Evolutionary conservation across 2,888 invertebrate genomes (phyloP).

Genomic region (Julus scandinavius): DNA sequence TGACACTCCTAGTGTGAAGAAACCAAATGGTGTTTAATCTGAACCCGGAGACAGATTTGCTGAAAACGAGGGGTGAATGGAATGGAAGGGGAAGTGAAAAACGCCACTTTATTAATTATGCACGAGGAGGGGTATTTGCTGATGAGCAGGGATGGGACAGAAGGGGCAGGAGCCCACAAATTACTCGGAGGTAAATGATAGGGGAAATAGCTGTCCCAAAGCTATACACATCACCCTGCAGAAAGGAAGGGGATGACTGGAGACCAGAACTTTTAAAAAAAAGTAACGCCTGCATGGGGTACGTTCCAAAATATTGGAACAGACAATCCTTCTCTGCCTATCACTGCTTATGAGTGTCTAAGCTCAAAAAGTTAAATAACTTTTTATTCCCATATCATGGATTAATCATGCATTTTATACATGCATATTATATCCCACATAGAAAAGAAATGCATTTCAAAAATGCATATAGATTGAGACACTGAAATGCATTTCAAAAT

Average conservation of each 20-base stretch:
- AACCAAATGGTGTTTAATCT: conserved; percentile 19
- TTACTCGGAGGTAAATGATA: conserved; percentile 33
- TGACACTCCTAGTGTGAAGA: neutral
- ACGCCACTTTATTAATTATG: conserved; percentile 44
- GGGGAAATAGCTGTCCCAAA: conserved; percentile 29
- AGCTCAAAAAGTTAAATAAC: no score
- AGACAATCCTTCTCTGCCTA: neutral
- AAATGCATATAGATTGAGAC: no score
- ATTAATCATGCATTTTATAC: no score
- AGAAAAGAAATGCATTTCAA: no score
- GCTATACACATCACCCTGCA: neutral
- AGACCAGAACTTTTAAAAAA: neutral
- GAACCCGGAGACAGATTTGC: conserved; percentile 1
- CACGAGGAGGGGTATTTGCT: neutral
- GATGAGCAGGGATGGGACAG: conserved; percentile 37
- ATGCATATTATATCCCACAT: no score
- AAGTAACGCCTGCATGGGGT: neutral
- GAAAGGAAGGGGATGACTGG: neutral
- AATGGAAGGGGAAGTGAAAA: conserved; percentile 25
- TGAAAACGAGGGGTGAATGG: conserved; percentile 30
- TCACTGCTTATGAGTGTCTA: neutral
- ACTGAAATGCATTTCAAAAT: no score
- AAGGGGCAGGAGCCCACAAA: conserved; percentile 41
- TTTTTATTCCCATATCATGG: no score
- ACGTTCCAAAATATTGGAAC: neutral